These are phyloP conservation scores for Auanema sp. DNA, from an alignment of 2,888 invertebrate species.

Conservation along the genomic window DNA sequence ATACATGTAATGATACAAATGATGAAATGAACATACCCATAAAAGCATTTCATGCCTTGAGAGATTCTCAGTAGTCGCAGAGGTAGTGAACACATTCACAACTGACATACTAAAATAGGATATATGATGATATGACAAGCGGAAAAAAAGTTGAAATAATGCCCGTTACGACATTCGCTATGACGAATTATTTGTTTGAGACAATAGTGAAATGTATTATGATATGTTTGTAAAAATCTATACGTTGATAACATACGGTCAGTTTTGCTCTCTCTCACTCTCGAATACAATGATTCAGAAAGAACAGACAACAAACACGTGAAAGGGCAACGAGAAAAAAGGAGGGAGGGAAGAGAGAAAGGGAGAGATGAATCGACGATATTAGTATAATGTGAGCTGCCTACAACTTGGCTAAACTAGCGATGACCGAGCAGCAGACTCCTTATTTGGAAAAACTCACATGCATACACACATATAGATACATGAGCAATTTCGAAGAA, in stretches of 20 bases:
- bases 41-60: constrained; percentile 29
- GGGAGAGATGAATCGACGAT: constrained; percentile 4
- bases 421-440: too few species aligned
- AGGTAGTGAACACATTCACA: constrained; percentile 61
- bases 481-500: too few species aligned
- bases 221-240: too few species aligned
- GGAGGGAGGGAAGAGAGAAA: not conserved
- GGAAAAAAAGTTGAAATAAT: not conserved
- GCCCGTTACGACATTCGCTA: too few species aligned
- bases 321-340: constrained; percentile 6
- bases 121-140: not conserved
- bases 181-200: constrained; percentile 2
- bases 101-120: constrained; percentile 28
- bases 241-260: too few species aligned
- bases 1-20: constrained; percentile 77
- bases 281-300: too few species aligned
- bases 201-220: not conserved
- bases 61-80: constrained; percentile 59
- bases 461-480: too few species aligned
- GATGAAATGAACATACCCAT: constrained; percentile 12
- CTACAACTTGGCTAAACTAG: too few species aligned
- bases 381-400: not conserved
- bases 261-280: too few species aligned
- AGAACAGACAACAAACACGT: too few species aligned
- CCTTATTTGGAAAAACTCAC: too few species aligned